Evolutionary conservation across 2,113 vertebrate species (phyloP), one percentile per base, ranked within the genome.

Genomic region (Microtus richardsoni): DNA sequence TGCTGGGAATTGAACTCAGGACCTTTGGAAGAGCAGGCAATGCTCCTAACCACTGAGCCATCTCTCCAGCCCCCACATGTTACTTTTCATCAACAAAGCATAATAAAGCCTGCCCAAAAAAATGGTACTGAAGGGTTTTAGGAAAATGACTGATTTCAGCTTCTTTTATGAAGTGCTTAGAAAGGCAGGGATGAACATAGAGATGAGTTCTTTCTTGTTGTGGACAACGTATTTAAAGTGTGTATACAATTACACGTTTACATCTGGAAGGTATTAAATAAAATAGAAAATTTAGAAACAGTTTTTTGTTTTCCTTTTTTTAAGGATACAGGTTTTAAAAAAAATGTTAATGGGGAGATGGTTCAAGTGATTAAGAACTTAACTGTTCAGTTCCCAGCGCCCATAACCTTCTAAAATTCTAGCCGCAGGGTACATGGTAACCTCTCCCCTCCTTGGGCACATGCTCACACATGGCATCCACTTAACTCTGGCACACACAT

Each of bases 241-340:
- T 88, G 36, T 17, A 24, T 92, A 36, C 62, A 28, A 52, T 74
- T 78, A 19, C 24, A 74, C 12, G 24, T 95, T 0, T 68, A 83
- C 73, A 21, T 83, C 44, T 91, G 28, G 58, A 82, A 96, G 94
- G 47, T 47, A 86, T 2, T 84, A 80, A 89, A 14, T 70, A 33
- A 86, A 91, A 89, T 49, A 86, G 78, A 86, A 93, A 88, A 88
- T 75, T 33, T 60, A 87, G 3, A 90, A 62, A 73, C 14, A 68
- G 14, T 2, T 68, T 33, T 68, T 68, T 68, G 1, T 54, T 75
- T 58, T 58, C 17, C 19, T 58, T 58, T 58, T 58, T 58, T 22
- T 58, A 58, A 58, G 58, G 58, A 58, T 58, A 19, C 54, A 21
- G 58, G 21, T 19, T 52, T 52, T 0, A 54, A 58, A 58, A 21